Evolutionary conservation across 2,113 vertebrate genomes (phyloP), one percentile per base, ranked within the genome.

Genomic region (Clinocottus analis): DNA sequence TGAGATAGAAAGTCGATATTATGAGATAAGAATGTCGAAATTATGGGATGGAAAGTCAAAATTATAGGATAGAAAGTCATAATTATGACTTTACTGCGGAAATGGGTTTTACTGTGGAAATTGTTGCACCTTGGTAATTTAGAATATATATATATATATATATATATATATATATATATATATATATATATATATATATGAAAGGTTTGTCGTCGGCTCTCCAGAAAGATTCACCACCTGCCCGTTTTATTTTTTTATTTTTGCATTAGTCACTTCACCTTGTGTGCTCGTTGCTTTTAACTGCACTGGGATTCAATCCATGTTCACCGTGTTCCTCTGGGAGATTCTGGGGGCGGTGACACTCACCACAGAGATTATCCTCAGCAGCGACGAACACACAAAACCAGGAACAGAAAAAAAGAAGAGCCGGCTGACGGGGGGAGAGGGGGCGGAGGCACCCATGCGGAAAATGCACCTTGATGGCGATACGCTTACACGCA

Each of bases 271-370:
- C 58, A 78, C 35, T 68, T 70, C 64, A 65, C 75, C 62, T 65
- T 64, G 39, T 85, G 82, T 66, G 49, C 62, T 68, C 27, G 21
- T 63, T 70, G 64, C 75, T 74, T 78, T 82, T 45, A 64, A 74
- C 64, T 74, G 58, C 37, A 11, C 84, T 75, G 73, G 77, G 81
- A 85, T 65, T 72, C 3, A 7, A 55, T 80, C 80, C 77, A 84
- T 66, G 61, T 72, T 82, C 71, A 49, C 70, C 43, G 35, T 74
- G 53, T 71, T 75, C 60, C 61, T 49, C 65, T 67, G 55, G 23
- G 53, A 47, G 69, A 76, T 73, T 66, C 66, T 68, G 75, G 75
- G 73, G 80, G 75, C 53, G 78, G 58, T 59, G 56, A 64, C 53
- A 70, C 47, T 66, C 45, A 56, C 31, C 1, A 17, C 53, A 23